phyloP scores from a whole-genome alignment of 1,140 invertebrate genomes.

The Whitmania pigra region DNA sequence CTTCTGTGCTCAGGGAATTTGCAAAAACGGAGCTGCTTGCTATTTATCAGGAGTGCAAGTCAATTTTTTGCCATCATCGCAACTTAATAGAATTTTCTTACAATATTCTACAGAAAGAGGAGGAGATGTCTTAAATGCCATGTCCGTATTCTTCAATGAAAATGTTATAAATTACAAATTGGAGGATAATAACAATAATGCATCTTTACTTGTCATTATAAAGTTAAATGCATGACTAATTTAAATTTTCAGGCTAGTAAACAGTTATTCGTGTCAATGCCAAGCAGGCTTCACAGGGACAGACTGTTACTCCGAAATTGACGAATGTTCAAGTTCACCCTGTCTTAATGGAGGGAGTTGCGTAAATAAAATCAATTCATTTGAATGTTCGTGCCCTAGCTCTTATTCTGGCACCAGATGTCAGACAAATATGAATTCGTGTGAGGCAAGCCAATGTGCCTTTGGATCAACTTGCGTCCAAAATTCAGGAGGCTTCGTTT shows the following conservation, averaged over 20 bases:
- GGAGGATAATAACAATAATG: slow-evolving; percentile 75
- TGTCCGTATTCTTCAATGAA: slow-evolving; percentile 18
- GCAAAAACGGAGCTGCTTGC: slow-evolving; percentile 26
- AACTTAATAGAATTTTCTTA: slow-evolving; percentile 17
- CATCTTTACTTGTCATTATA: slow-evolving; percentile 46
- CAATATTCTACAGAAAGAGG: slow-evolving; percentile 15
- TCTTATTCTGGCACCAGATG: slow-evolving; percentile 24
- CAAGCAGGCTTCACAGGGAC: slow-evolving; percentile 45
- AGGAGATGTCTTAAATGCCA: neutral
- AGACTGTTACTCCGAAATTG: slow-evolving; percentile 54
- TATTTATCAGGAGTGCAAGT: slow-evolving; percentile 14
- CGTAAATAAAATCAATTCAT: slow-evolving; percentile 23
- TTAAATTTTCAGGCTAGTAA: slow-evolving; percentile 21
- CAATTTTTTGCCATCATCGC: slow-evolving; percentile 7
- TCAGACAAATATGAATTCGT: slow-evolving; percentile 19
- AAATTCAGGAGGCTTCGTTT: slow-evolving; percentile 20
- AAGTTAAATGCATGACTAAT: slow-evolving; percentile 23
- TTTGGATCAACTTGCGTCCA: slow-evolving; percentile 16
- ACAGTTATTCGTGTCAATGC: slow-evolving; percentile 22
- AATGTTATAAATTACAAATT: slow-evolving; percentile 73
- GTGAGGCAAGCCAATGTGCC: neutral
- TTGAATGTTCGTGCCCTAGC: slow-evolving; percentile 22
- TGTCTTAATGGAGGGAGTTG: slow-evolving; percentile 26
- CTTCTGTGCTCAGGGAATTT: slow-evolving; percentile 27
- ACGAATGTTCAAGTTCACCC: slow-evolving; percentile 34